These are phyloP conservation scores for Etia nguti DNA, from an alignment of 2,113 vertebrate species.

Conservation along the genomic window DNA sequence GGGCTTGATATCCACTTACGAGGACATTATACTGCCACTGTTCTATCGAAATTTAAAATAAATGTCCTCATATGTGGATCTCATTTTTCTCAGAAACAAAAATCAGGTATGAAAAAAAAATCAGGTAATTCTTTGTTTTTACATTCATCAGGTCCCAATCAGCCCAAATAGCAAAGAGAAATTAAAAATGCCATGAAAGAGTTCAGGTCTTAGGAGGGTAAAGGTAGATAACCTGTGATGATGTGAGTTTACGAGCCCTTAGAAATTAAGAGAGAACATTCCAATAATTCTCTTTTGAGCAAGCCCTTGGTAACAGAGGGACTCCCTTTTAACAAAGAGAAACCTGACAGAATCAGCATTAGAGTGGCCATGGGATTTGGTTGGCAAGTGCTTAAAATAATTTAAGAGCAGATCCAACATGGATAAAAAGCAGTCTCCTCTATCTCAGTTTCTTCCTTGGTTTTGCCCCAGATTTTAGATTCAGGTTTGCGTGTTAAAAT, in stretches of 20 bases:
- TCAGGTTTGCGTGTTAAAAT: not conserved
- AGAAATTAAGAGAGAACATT: not conserved
- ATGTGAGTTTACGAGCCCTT: not conserved
- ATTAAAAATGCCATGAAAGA: too few relatives aligned
- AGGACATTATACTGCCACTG: too few relatives aligned
- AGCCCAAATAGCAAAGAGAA: too few relatives aligned
- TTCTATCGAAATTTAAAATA: too few relatives aligned
- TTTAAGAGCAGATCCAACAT: not conserved
- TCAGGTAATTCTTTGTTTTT: too few relatives aligned
- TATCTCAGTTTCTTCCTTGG: not conserved
- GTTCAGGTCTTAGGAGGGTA: too few relatives aligned
- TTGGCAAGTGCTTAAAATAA: not conserved
- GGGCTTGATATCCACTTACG: too few relatives aligned
- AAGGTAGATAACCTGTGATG: not conserved
- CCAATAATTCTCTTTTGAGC: not conserved
- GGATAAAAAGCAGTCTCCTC: fast-evolving
- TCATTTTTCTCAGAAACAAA: too few relatives aligned
- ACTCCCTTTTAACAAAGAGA: not conserved
- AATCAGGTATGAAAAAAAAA: too few relatives aligned
- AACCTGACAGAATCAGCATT: not conserved
- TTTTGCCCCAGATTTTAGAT: not conserved
- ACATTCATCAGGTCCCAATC: too few relatives aligned
- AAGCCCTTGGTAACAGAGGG: not conserved
- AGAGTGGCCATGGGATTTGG: not conserved
- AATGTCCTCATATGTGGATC: too few relatives aligned